Conservation (phyloP, 2,888 invertebrate genomes). For the Epiblema foenella region DNA sequence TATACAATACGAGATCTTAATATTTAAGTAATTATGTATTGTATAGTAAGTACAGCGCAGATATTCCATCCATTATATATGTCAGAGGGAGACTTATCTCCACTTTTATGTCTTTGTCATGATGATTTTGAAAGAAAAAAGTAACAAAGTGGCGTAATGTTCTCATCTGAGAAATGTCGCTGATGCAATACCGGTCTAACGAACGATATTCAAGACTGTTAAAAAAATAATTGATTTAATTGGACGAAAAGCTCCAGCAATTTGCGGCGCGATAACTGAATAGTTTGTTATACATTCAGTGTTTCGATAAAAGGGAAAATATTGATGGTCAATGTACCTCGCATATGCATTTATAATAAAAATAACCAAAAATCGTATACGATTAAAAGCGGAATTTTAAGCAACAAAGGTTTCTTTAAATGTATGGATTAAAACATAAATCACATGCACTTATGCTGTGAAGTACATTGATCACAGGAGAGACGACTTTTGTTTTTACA, state of each 20-base stretch:
- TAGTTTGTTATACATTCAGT: not conserved
- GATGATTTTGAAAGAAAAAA: too few species aligned
- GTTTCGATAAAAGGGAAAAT: not conserved
- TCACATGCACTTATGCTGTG: too few species aligned
- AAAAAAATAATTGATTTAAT: not conserved
- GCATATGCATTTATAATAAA: too few species aligned
- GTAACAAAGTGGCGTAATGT: not conserved
- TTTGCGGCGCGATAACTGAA: not conserved
- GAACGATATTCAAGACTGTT: not conserved
- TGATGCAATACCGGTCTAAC: too few species aligned
- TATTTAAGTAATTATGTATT: not conserved
- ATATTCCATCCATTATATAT: too few species aligned
- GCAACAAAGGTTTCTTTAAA: too few species aligned
- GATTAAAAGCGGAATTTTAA: too few species aligned
- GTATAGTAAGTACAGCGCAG: not conserved
- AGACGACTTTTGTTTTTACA: too few species aligned
- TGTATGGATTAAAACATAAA: too few species aligned
- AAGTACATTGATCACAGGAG: too few species aligned
- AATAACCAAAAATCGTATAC: too few species aligned
- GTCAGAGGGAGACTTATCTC: not conserved
- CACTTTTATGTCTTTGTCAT: not conserved
- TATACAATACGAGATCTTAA: conserved; percentile 46
- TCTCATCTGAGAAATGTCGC: not conserved
- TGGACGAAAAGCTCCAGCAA: not conserved
- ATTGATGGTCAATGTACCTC: too few species aligned